Conservation (phyloP, 2,113 vertebrate species). For the Chinchilla lanigera region DNA sequence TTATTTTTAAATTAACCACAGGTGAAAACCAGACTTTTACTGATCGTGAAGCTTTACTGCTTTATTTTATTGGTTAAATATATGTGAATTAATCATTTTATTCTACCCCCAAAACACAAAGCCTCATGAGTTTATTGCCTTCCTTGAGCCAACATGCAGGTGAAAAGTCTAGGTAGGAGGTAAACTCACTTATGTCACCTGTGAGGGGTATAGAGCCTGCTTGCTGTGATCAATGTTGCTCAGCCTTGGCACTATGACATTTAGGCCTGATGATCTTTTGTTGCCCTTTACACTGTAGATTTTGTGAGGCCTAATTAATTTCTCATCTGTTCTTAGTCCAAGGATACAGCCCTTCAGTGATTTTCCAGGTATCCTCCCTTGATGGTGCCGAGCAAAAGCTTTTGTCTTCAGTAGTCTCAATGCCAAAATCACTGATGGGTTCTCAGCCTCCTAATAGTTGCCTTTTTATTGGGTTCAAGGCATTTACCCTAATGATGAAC, state of each 20-base stretch:
- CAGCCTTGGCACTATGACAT: not conserved
- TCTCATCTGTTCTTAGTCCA: not conserved
- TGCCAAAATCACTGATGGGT: not conserved
- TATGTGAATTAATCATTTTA: not conserved
- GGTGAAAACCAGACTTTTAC: not conserved
- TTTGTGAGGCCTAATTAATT: not conserved
- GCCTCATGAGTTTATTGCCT: not conserved
- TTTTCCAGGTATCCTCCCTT: not conserved
- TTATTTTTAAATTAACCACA: slow-evolving; percentile 26
- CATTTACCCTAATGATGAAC: not conserved
- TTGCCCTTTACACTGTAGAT: not conserved
- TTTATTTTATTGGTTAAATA: not conserved
- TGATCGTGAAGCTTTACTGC: not conserved
- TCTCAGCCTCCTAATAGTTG: not conserved
- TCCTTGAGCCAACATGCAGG: not conserved
- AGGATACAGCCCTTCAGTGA: not conserved
- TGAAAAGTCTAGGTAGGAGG: not conserved
- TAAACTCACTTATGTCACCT: not conserved
- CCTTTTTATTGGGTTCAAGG: not conserved
- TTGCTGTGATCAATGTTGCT: not conserved
- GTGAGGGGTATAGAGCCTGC: not conserved
- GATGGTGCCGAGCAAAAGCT: not conserved
- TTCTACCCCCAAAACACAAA: not conserved
- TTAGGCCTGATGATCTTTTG: not conserved
- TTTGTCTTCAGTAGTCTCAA: not conserved